Evolutionary conservation across 2,113 vertebrate genomes (phyloP), one percentile per base, ranked within the genome.

Genomic region (Sphyrna mokarran): DNA sequence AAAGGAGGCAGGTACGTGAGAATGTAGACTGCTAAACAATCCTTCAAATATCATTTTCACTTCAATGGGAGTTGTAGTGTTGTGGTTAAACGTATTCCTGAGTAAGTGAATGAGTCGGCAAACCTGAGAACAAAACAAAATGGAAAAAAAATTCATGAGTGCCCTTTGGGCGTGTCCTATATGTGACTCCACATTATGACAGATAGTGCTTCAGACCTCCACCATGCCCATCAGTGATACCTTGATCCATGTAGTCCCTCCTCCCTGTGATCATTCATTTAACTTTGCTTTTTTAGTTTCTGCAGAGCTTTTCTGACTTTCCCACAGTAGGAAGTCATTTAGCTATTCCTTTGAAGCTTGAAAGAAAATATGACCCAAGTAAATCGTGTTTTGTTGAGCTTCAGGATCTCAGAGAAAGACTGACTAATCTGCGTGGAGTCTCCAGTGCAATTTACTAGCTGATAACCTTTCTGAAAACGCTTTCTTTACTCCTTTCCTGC

Each of bases 291-390:
- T 66, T 68, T n/a, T 22, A 2, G 58, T 66, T 22, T 93, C 61
- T 93, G n/a, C 61, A 93, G 63, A 93, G 1, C 16, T 20, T 37
- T 66, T 66, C 61, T 20, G 33, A 68, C n/a, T 37, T 93, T 68
- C 20, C 61, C 33, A 66, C 20, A n/a, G 61, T 37, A 33, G 26
- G 89, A 91, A 37, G 33, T 37, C 58, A 91, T 63, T 83, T 91
- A 33, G 58, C 58, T 66, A 58, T 66, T 93, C n/a, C 7, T 93
- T 68, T 93, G 89, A 93, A 93, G 63, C 7, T 93, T 68, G 16
- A 66, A 93, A 93, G n/a, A n/a, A 66, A 63, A 93, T 58, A 93
- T 93, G 89, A 93, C 16, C 66, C 89, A n/a, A 93, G 61, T 66
- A 66, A 83, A 37, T 93, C 16, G 54, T 61, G 61, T 33, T 93